Conservation (phyloP, 2,113 vertebrate species). For the Bubo bubo region DNA sequence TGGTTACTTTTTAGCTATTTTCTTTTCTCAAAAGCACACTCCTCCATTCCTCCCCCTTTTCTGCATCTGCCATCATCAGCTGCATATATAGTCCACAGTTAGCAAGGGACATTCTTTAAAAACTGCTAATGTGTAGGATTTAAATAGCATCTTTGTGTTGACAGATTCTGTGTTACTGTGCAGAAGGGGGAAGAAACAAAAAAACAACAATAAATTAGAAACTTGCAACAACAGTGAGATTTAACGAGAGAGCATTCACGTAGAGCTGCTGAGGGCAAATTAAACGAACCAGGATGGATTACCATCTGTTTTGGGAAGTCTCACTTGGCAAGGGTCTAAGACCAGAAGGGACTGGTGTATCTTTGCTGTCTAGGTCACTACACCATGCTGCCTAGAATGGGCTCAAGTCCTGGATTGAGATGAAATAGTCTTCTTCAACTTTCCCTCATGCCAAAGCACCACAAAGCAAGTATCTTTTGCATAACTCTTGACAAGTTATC, state of each 20-base stretch:
- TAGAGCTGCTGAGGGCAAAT: constrained; percentile 31
- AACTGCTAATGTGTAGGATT: background rate
- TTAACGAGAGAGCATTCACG: background rate
- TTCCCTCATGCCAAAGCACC: background rate
- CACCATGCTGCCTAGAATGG: background rate
- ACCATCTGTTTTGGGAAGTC: constrained; percentile 55
- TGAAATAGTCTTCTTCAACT: background rate
- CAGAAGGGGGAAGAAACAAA: background rate
- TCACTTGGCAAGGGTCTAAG: constrained; percentile 18
- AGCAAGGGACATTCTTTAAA: background rate
- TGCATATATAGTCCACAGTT: background rate
- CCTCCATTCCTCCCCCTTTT: background rate
- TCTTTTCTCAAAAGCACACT: background rate
- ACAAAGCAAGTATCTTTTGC: background rate
- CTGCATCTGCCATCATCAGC: background rate
- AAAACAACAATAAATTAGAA: constrained; percentile 5
- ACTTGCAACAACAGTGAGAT: background rate
- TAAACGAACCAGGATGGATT: background rate
- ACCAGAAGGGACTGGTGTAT: constrained; percentile 23
- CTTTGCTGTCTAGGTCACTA: background rate
- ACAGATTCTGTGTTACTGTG: background rate
- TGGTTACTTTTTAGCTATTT: background rate
- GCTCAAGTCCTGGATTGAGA: background rate
- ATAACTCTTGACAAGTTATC: constrained; percentile 1
- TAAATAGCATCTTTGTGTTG: constrained; percentile 17